Evolutionary conservation across 1,140 invertebrate genomes (phyloP), one percentile per base, ranked within the genome.

Genomic region (Brachionus manjavacas): DNA sequence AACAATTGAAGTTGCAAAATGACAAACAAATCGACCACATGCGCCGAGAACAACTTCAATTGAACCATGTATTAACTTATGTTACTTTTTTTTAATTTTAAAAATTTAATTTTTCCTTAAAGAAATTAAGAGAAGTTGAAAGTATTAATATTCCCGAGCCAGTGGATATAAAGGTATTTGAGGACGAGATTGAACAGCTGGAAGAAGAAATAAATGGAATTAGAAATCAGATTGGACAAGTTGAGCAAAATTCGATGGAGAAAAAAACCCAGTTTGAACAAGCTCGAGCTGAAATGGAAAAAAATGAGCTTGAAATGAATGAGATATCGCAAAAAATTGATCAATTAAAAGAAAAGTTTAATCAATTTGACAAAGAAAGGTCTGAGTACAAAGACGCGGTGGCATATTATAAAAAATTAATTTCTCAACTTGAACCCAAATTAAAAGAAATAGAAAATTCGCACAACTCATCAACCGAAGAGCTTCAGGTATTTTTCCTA

Each of bases 61-160:
- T 81, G 28, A 81, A 60, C 12, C 52, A 60, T 60, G 52, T 60
- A 20, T 60, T 14, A n/a, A n/a, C 16, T 14, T n/a, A 14, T n/a
- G 3, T 16, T 1, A 2, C 3, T 52, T 52, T n/a, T 52, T 14
- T 16, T 16, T 0, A 52, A 52, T 52, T 52, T 14, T 11, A 3
- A 14, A 14, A n/a, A 16, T 52, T 23, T 8, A 20, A 23, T 16
- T 60, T 60, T 60, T 60, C 2, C 7, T 60, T 20, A 1, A 64
- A 81, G 86, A 25, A 87, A 72, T 46, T 85, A 78, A 35, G 64
- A 79, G 70, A 83, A 66, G 49, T 68, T 60, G 66, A 80, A 84
- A 20, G 92, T 93, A 9, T 89, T 91, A 76, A 92, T 92, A 0
- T 90, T 90, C 64, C 87, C 88, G 46, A 87, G 86, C 64, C 70